phyloP scores from a whole-genome alignment of 2,888 invertebrate genomes.

The Amblyjoppa fuscipennis region DNA sequence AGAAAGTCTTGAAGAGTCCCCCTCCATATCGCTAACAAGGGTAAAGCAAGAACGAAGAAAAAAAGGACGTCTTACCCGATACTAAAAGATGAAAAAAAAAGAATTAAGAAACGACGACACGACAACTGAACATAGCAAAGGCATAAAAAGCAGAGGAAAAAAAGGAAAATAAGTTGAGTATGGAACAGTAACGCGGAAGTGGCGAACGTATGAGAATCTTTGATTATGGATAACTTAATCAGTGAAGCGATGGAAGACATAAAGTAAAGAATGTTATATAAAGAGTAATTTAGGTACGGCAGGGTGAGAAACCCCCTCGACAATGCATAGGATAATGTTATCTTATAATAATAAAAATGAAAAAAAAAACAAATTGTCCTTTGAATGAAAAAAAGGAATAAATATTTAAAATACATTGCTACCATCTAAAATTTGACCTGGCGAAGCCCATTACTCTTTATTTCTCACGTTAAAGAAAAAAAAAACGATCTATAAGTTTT shows the following conservation, averaged over 20 bases:
- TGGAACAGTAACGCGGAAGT: slow-evolving; percentile 59
- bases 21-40: slow-evolving; percentile 31
- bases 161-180: slow-evolving; percentile 60
- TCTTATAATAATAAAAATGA: slow-evolving; percentile 83
- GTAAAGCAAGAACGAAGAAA: slow-evolving; percentile 1
- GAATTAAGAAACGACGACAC: slow-evolving; percentile 34
- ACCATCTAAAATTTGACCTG: slow-evolving; percentile 59
- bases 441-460: slow-evolving; percentile 30
- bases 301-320: slow-evolving; percentile 81
- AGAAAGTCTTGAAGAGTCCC: slow-evolving; percentile 60
- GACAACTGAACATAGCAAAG: slow-evolving; percentile 63
- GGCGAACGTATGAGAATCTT: slow-evolving; percentile 63
- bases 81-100: slow-evolving; percentile 30
- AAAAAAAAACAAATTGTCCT: slow-evolving; percentile 83
- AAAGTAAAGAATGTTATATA: slow-evolving; percentile 84
- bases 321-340: slow-evolving; percentile 85
- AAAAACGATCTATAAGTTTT: not conserved
- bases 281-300: slow-evolving; percentile 84
- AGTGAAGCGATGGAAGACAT: slow-evolving; percentile 80
- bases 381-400: slow-evolving; percentile 84
- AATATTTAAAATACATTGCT: slow-evolving; percentile 84
- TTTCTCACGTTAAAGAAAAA: slow-evolving; percentile 8
- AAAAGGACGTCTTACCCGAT: slow-evolving; percentile 27
- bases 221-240: slow-evolving; percentile 79
- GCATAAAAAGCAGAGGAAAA: slow-evolving; percentile 38